These are phyloP conservation scores for Argyrosomus regius DNA, from an alignment of 2,797 vertebrate species.

Conservation along the genomic window DNA sequence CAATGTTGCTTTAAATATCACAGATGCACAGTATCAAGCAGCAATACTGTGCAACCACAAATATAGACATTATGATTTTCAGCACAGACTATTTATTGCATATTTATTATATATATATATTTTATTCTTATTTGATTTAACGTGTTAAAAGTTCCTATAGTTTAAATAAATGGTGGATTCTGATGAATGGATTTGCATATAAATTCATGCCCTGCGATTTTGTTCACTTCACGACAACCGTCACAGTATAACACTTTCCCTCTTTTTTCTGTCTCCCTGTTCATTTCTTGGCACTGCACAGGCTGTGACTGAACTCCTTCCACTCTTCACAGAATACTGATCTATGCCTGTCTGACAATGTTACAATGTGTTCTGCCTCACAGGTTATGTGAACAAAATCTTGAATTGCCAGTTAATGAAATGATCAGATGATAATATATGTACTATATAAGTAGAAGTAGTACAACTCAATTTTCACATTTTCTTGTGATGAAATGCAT, in stretches of 20 bases:
- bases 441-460: not conserved
- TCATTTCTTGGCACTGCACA: constrained; percentile 21
- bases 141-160: not conserved
- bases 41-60: not conserved
- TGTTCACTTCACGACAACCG: not conserved
- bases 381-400: constrained; percentile 21
- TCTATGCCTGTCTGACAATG: constrained; percentile 18
- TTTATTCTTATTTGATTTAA: not conserved
- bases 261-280: not conserved
- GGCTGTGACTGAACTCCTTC: constrained; percentile 8
- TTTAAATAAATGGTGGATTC: constrained; percentile 14
- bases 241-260: not conserved
- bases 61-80: not conserved
- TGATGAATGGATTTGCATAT: constrained; percentile 1
- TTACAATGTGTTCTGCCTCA: constrained; percentile 25
- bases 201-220: not conserved
- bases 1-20: not conserved
- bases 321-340: constrained; percentile 16
- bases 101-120: no score
- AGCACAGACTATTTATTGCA: not conserved
- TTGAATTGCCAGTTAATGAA: constrained; percentile 5
- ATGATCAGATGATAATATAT: constrained; percentile 1
- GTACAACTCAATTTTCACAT: not conserved
- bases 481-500: not conserved
- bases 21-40: not conserved